Conservation (phyloP, 2,797 vertebrate species). For the Ambastaia sidthimunki region DNA sequence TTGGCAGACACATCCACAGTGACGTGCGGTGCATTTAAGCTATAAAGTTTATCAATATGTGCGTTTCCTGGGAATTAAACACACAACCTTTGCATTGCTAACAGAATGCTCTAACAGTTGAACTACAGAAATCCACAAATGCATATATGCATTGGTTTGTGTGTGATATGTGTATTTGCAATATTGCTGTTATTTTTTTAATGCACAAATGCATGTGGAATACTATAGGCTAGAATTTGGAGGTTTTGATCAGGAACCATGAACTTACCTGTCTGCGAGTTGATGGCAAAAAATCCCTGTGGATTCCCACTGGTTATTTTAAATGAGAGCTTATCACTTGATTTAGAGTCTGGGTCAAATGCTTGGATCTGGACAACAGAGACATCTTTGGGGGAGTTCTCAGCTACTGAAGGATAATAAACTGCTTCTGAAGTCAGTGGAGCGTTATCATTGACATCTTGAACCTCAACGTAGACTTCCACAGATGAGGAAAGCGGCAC, state of each 20-base stretch:
- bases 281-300: constrained; percentile 84
- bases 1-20: too few relatives aligned
- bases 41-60: too few relatives aligned
- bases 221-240: neutral
- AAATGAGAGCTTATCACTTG: constrained; percentile 79
- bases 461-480: constrained; percentile 84
- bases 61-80: too few relatives aligned
- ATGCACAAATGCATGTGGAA: neutral
- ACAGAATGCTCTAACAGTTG: too few relatives aligned
- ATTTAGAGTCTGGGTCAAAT: constrained; percentile 81
- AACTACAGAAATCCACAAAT: too few relatives aligned
- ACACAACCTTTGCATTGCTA: too few relatives aligned
- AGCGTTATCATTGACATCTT: constrained; percentile 85
- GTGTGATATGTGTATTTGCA: too few relatives aligned
- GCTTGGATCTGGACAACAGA: constrained; percentile 81
- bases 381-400: constrained; percentile 84
- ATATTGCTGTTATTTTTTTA: too few relatives aligned
- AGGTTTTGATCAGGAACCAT: neutral
- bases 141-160: too few relatives aligned
- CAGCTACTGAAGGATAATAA: constrained; percentile 82
- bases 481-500: constrained; percentile 83
- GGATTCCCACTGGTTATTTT: constrained; percentile 86
- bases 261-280: constrained; percentile 79
- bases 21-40: too few relatives aligned
- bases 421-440: constrained; percentile 83